Evolutionary conservation across 2,888 invertebrate genomes (phyloP).

Genomic region (Heliconius ethilla): DNA sequence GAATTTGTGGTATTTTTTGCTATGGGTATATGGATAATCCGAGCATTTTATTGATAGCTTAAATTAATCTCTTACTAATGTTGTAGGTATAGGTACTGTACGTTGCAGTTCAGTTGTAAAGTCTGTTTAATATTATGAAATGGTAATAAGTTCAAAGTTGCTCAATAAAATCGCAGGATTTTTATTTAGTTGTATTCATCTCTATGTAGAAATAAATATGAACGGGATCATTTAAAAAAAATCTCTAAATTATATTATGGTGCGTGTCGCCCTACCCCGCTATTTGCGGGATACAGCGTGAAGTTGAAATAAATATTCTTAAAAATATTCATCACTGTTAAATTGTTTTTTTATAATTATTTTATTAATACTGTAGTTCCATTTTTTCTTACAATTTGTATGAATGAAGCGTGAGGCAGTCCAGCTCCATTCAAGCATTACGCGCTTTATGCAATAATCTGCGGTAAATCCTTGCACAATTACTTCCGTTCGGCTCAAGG

Average conservation of each 20-base stretch:
- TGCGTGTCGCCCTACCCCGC: too few relatives aligned
- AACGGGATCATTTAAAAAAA: too few relatives aligned
- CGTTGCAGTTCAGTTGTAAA: not conserved
- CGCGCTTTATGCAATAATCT: slow-evolving; percentile 23
- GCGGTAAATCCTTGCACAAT: slow-evolving; percentile 32
- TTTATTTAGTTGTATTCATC: too few relatives aligned
- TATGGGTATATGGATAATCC: slow-evolving; percentile 8
- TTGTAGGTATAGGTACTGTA: too few relatives aligned
- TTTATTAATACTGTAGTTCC: not conserved
- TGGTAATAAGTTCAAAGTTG: not conserved
- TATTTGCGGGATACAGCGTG: too few relatives aligned
- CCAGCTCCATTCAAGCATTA: slow-evolving; percentile 24
- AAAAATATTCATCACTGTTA: not conserved
- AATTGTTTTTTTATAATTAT: not conserved
- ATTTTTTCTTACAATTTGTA: not conserved
- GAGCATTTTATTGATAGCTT: not conserved
- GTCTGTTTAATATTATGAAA: not conserved
- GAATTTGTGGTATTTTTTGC: slow-evolving; percentile 31
- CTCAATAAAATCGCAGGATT: too few relatives aligned
- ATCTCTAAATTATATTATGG: too few relatives aligned
- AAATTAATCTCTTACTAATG: slow-evolving; percentile 17
- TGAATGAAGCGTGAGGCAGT: not conserved
- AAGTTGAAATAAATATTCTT: not conserved
- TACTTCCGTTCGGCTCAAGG: slow-evolving; percentile 26
- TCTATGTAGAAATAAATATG: too few relatives aligned